Percentiles rank a stretch among this genome's conserved stretches.
phyloP scores from a whole-genome alignment of 2,888 invertebrate species.

The Aphodius sticticus region DNA sequence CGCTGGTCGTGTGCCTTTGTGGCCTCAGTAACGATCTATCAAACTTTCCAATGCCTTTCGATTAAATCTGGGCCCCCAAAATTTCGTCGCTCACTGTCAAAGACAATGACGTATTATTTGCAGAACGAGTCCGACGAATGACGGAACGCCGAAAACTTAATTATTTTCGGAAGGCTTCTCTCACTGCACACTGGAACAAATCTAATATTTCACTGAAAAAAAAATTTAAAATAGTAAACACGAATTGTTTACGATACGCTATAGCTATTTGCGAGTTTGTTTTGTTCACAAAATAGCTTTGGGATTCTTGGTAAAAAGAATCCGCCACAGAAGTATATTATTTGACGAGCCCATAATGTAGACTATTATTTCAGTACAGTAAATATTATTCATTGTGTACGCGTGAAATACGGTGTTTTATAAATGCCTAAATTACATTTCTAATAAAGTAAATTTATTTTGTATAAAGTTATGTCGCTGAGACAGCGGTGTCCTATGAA shows the following conservation, averaged over 20 bases:
- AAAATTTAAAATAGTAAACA: background rate
- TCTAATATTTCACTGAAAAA: background rate
- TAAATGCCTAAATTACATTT: too few species aligned
- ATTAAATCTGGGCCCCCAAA: conserved; percentile 20
- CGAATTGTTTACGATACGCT: background rate
- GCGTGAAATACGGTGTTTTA: too few species aligned
- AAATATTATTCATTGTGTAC: too few species aligned
- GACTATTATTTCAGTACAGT: too few species aligned
- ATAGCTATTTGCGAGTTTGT: too few species aligned
- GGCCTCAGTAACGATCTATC: conserved; percentile 20
- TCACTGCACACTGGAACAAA: background rate
- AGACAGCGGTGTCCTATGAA: too few species aligned
- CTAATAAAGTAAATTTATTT: too few species aligned
- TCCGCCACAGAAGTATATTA: too few species aligned
- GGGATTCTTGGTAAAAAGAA: too few species aligned
- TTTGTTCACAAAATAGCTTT: too few species aligned
- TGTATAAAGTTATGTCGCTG: too few species aligned
- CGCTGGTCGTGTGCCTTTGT: background rate
- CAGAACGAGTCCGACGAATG: background rate
- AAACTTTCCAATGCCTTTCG: conserved; percentile 25
- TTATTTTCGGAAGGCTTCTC: background rate
- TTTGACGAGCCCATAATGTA: too few species aligned
- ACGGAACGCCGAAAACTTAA: conserved; percentile 14
- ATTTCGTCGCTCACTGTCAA: background rate
- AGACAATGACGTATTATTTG: conserved; percentile 21